Base-by-base conservation (phyloP, 2,888 invertebrate genomes). In the Pachycephus smyrnensis region DNA sequence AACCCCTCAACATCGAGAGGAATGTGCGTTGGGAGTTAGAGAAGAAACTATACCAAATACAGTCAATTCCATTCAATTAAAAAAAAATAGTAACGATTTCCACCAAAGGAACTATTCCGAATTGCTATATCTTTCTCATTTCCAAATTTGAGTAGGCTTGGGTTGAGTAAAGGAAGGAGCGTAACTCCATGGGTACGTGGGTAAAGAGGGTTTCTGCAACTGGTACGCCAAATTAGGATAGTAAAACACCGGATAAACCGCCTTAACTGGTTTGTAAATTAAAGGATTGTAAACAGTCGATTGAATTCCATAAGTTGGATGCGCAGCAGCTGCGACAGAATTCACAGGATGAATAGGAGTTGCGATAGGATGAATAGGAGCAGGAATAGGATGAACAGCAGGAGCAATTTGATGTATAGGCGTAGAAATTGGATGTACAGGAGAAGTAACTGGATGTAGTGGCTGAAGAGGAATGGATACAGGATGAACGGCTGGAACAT, bases 201-300 rank as follows among this genome's bases (percentile, higher is more conserved):
- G 79, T 11, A 83, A 35, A 3, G 82, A 77, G 4, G 87, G 87
- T 75, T 90, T 90, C 12, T 88, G 88, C 32, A 87, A 75, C 37
- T 87, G 87, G 77, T 87, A 87, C 0, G 81, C 80, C 11, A 87
- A 75, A 76, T 86, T 86, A 1, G 86, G 86, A 80, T 90, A 89
- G 79, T 90, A 90, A 75, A 88, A 90, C n/a, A 90, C 80, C 12
- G 90, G 90, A 78, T 88, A 86, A 4, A 90, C 83, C 36, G 88
- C 80, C 78, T 90, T 91, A 9, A 89, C 76, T 12, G 90, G 90
- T 77, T 90, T 90, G 79, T 89, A 84, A 4, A 89, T 78, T 9
- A 89, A 55, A 4, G 90, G 85, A 80, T 88, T 88, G 12, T 86
- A 75, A 33, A 84, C 68, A 3, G 85, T 73, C 0, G 86, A 81